Conservation (phyloP, 2,797 vertebrate species). For the Centropyge bicolor region DNA sequence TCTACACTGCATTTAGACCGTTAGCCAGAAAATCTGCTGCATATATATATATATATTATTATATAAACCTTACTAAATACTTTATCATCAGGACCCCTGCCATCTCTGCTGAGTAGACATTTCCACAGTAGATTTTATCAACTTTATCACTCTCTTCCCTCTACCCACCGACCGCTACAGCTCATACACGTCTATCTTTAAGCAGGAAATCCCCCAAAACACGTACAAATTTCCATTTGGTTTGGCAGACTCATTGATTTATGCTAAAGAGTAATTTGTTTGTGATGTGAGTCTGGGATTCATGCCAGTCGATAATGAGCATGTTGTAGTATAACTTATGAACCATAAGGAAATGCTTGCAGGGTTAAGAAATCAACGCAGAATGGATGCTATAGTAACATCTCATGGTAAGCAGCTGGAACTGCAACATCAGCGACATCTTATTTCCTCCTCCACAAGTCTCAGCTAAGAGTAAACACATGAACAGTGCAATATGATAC, state of each 20-base stretch:
- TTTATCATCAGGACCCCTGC: background rate
- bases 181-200: background rate
- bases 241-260: background rate
- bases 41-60: background rate
- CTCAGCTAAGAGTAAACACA: background rate
- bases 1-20: background rate
- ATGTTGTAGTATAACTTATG: background rate
- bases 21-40: background rate
- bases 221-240: background rate
- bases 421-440: conserved; percentile 5
- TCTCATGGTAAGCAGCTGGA: conserved; percentile 28
- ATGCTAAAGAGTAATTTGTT: background rate
- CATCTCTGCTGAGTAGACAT: background rate
- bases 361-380: background rate
- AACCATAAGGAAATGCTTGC: background rate
- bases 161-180: background rate
- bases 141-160: background rate
- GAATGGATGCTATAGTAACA: conserved; percentile 15
- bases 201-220: background rate
- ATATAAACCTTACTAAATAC: conserved; percentile 3
- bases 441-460: background rate
- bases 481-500: background rate
- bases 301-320: background rate
- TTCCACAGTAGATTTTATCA: background rate
- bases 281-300: background rate